A percentile compares a stretch with the other conserved stretches of the same genome.
These are phyloP conservation scores for Egretta garzetta DNA, from an alignment of 2,113 vertebrate genomes.

Conservation along the genomic window DNA sequence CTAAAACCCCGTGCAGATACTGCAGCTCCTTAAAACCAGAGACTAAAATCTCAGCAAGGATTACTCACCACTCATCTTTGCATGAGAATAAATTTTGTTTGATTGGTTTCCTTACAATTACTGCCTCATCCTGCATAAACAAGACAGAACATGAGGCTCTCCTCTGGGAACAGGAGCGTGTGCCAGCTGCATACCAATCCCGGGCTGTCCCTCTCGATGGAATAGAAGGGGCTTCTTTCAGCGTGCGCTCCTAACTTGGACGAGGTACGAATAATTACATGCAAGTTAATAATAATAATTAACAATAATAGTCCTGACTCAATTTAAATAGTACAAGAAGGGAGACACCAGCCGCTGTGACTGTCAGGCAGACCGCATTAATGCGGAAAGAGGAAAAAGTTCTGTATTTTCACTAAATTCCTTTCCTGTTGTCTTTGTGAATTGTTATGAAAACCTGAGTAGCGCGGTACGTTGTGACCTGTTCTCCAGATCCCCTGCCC, in stretches of 20 bases:
- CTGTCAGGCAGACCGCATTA: accelerated
- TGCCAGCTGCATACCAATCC: neutral
- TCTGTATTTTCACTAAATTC: neutral
- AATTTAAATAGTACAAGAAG: neutral
- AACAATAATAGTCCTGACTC: neutral
- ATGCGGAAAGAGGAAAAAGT: neutral
- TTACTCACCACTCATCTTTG: neutral
- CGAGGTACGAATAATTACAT: neutral
- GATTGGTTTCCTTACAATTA: neutral
- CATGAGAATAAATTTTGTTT: neutral
- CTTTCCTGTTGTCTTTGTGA: neutral
- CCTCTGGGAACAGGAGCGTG: neutral
- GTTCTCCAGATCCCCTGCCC: neutral
- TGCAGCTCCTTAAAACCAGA: neutral
- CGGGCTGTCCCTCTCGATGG: neutral
- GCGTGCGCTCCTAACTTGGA: neutral
- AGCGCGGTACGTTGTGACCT: accelerated
- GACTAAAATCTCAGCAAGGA: neutral
- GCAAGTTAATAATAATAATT: neutral
- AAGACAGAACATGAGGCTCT: neutral
- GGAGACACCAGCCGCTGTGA: neutral
- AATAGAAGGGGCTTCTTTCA: neutral
- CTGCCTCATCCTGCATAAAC: neutral
- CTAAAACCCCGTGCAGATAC: neutral
- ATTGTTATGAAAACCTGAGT: neutral